Conservation (phyloP, 2,888 invertebrate genomes). For the Dilophus febrilis region DNA sequence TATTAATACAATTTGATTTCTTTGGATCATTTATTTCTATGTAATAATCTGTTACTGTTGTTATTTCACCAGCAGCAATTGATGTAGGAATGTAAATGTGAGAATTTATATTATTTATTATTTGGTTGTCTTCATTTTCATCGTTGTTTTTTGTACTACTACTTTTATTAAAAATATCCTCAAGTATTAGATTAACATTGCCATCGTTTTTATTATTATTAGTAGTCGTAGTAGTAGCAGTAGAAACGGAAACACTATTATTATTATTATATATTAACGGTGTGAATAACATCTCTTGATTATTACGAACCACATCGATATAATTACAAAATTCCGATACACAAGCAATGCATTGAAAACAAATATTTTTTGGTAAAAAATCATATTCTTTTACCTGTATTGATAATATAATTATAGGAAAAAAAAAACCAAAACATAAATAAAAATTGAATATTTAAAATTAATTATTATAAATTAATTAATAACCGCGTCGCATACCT, state of each 20-base stretch:
- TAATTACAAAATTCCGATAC: slow-evolving; percentile 9
- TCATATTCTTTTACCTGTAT: slow-evolving; percentile 11
- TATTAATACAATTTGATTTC: too few relatives aligned
- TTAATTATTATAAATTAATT: not conserved
- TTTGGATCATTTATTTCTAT: too few relatives aligned
- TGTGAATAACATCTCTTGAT: not conserved
- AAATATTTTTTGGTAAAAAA: slow-evolving; percentile 7
- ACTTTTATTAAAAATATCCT: too few relatives aligned
- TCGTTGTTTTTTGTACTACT: not conserved
- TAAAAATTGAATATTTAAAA: not conserved
- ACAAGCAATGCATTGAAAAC: slow-evolving; percentile 9
- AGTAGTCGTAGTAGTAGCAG: not conserved
- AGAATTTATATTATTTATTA: not conserved
- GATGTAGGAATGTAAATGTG: too few relatives aligned
- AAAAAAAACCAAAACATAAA: too few relatives aligned
- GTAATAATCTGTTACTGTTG: too few relatives aligned
- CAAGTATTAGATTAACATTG: not conserved
- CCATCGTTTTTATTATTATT: not conserved
- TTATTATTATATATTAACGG: not conserved
- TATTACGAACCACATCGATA: too few relatives aligned
- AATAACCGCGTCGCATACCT: slow-evolving; percentile 5
- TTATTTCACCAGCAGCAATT: too few relatives aligned
- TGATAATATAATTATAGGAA: too few relatives aligned
- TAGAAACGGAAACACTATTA: not conserved
- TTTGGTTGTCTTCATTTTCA: not conserved